Evolutionary conservation across 2,113 vertebrate genomes (phyloP).

Genomic region (Sinocyclocheilus anophthalmus): DNA sequence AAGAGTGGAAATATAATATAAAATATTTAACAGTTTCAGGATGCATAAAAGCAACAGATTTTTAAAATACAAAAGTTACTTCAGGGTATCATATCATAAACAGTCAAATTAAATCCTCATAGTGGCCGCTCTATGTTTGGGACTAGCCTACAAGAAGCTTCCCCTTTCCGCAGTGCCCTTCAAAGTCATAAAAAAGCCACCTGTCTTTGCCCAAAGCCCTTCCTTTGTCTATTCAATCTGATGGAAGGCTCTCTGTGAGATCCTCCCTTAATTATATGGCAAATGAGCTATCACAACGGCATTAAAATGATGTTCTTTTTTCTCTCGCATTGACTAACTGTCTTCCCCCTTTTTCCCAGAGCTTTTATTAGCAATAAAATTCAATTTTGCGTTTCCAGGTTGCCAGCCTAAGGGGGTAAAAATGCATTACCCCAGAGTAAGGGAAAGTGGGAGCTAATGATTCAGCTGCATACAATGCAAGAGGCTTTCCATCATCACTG

Average conservation of each 20-base stretch:
- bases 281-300: conserved; percentile 42
- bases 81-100: not conserved
- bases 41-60: not conserved
- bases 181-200: not conserved
- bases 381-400: conserved; percentile 55
- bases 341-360: conserved; percentile 35
- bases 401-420: conserved; percentile 52
- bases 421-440: conserved; percentile 56
- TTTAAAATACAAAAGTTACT: not conserved
- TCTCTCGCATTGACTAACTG: conserved; percentile 50
- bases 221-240: conserved; percentile 30
- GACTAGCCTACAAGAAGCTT: not conserved
- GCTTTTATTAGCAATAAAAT: conserved; percentile 62
- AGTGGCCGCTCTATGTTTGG: not conserved
- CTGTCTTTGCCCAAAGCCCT: conserved; percentile 10
- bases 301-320: conserved; percentile 47
- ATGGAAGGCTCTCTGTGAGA: not conserved
- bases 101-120: not conserved
- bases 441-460: conserved; percentile 62
- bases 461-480: conserved; percentile 56
- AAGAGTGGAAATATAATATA: not conserved
- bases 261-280: conserved; percentile 41
- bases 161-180: not conserved
- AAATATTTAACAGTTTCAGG: not conserved
- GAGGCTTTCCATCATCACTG: conserved; percentile 53